These are phyloP conservation scores for Caradrina kadenii DNA, from an alignment of 2,888 invertebrate genomes.

Conservation along the genomic window DNA sequence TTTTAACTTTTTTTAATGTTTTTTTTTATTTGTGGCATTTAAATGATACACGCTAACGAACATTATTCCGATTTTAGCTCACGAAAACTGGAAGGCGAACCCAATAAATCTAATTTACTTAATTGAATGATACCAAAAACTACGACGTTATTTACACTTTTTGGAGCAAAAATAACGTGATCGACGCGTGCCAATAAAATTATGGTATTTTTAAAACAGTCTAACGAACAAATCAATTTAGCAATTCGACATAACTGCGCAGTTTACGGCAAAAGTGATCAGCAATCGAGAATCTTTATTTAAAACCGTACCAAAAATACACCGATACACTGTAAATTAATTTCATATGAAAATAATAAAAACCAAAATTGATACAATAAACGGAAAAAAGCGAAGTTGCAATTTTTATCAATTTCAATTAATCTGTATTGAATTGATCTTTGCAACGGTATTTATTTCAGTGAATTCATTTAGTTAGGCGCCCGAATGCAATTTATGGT, in stretches of 20 bases:
- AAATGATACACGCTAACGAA: too few species aligned
- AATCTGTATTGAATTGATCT: slow-evolving; percentile 39
- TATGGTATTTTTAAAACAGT: slow-evolving; percentile 13
- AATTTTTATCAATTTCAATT: slow-evolving; percentile 44
- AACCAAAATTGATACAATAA: slow-evolving; percentile 33
- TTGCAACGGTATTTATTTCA: slow-evolving; percentile 33
- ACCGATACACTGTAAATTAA: slow-evolving; percentile 27
- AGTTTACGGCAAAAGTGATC: slow-evolving; percentile 27
- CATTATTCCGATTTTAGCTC: not conserved
- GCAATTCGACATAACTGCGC: slow-evolving; percentile 35
- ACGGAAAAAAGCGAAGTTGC: slow-evolving; percentile 29
- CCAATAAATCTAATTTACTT: not conserved
- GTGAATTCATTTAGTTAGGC: slow-evolving; percentile 21
- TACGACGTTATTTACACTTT: not conserved
- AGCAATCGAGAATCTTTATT: slow-evolving; percentile 18
- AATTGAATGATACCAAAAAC: not conserved
- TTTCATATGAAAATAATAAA: slow-evolving; percentile 45
- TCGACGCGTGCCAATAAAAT: slow-evolving; percentile 44
- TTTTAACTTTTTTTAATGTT: too few species aligned
- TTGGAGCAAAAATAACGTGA: not conserved
- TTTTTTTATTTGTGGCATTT: too few species aligned
- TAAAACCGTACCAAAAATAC: slow-evolving; percentile 30
- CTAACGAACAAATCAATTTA: slow-evolving; percentile 58
- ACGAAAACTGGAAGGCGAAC: not conserved
- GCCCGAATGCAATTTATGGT: slow-evolving; percentile 20